Evolutionary conservation across 2,113 vertebrate species (phyloP).

Genomic region (Tachycineta bicolor): DNA sequence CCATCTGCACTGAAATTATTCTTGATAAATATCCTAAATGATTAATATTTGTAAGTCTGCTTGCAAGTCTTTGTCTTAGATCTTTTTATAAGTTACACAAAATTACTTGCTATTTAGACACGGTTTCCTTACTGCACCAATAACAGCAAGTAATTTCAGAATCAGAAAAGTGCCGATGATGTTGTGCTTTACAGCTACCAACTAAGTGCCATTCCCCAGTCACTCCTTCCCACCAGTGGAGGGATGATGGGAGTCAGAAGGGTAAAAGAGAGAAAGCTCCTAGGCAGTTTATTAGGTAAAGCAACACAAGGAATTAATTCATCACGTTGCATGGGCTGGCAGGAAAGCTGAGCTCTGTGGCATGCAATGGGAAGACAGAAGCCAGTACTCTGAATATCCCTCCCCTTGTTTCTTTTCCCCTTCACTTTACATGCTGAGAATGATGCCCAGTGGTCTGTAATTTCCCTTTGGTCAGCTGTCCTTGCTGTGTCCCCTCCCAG

Average conservation of each 20-base stretch:
- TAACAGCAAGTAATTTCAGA: background rate
- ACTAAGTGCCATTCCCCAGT: rapidly evolving
- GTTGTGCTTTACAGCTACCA: background rate
- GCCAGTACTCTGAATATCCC: background rate
- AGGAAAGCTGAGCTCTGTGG: background rate
- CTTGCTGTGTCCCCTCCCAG: background rate
- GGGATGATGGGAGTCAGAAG: background rate
- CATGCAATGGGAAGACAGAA: background rate
- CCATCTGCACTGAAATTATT: background rate
- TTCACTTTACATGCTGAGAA: background rate
- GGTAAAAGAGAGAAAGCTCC: background rate
- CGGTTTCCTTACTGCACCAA: background rate
- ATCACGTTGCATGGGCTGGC: rapidly evolving
- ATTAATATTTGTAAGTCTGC: background rate
- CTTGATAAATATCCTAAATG: background rate
- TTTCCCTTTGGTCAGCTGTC: background rate
- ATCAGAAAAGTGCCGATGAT: background rate
- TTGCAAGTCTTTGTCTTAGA: background rate
- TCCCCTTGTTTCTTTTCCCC: background rate
- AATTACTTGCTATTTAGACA: background rate
- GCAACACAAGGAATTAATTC: background rate
- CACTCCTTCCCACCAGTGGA: background rate
- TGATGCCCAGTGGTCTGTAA: background rate
- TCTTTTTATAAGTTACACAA: background rate
- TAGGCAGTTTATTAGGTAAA: background rate